Percentiles rank a stretch among this genome's conserved stretches.
Conservation (phyloP, 2,888 invertebrate species). For the Cataglyphis rosenhaueri region DNA sequence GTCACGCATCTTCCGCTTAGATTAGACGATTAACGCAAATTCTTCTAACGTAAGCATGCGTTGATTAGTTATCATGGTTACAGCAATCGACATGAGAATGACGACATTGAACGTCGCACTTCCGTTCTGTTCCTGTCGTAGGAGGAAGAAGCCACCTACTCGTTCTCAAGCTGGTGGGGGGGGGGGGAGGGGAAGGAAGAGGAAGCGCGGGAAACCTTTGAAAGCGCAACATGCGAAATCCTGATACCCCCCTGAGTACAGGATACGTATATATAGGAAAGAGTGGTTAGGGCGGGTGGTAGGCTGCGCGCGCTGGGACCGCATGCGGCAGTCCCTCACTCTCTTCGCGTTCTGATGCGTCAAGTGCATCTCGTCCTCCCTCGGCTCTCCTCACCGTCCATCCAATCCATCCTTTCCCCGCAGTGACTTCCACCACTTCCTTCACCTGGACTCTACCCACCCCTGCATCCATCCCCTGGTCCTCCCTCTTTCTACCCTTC, state of each 20-base stretch:
- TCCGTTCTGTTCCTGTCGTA: slow-evolving; percentile 6
- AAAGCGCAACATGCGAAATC: slow-evolving; percentile 66
- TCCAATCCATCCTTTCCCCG: slow-evolving; percentile 46
- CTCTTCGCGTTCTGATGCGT: slow-evolving; percentile 78
- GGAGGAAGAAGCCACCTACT: slow-evolving; percentile 40
- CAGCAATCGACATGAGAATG: not conserved
- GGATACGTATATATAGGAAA: slow-evolving; percentile 48
- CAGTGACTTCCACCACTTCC: slow-evolving; percentile 66
- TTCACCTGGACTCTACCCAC: slow-evolving; percentile 69
- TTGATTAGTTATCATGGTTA: not conserved
- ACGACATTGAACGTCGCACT: slow-evolving; percentile 24
- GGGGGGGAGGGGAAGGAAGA: not conserved
- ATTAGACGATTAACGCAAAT: not conserved
- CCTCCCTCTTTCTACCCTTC: slow-evolving; percentile 71
- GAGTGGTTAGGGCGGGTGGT: slow-evolving; percentile 64
- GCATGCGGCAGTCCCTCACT: slow-evolving; percentile 78
- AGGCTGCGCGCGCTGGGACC: slow-evolving; percentile 81
- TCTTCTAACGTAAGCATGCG: not conserved
- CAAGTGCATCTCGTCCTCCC: slow-evolving; percentile 77
- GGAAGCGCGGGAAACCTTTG: slow-evolving; percentile 47
- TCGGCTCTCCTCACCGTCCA: slow-evolving; percentile 57
- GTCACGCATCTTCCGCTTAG: not conserved
- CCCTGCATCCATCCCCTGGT: slow-evolving; percentile 63
- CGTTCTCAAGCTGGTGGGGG: not conserved
- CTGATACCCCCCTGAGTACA: slow-evolving; percentile 53